Percentiles rank a stretch among this genome's conserved stretches.
Conservation (phyloP, 1,140 invertebrate genomes). For the Araneus ventricosus region DNA sequence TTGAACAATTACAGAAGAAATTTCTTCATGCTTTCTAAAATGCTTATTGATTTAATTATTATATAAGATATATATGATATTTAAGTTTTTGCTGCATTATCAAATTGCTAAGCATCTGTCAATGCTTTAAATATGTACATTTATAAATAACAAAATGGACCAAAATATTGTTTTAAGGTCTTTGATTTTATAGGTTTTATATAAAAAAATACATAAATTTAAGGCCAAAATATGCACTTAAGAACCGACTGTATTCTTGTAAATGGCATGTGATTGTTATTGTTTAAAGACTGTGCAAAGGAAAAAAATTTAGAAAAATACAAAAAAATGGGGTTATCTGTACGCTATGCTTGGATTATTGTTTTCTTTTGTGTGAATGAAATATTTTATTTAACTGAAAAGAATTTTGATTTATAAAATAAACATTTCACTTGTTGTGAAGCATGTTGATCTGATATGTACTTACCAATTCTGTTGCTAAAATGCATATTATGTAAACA, state of each 20-base stretch:
- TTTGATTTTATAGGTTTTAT: conserved; percentile 63
- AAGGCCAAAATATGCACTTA: conserved; percentile 16
- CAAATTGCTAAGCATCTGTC: neutral
- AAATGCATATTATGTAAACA: neutral
- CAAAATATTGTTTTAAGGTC: conserved; percentile 48
- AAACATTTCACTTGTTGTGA: neutral
- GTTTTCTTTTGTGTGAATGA: neutral
- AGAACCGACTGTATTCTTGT: conserved; percentile 20
- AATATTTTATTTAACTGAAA: neutral
- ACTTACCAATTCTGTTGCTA: neutral
- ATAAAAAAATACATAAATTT: neutral
- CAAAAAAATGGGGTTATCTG: neutral
- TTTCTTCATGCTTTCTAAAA: conserved; percentile 4
- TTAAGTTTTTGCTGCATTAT: neutral
- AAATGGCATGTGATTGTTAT: neutral
- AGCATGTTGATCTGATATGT: neutral
- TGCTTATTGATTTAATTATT: neutral
- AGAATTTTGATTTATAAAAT: neutral
- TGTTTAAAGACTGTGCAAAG: neutral
- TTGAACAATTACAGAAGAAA: neutral
- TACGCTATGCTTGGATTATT: neutral
- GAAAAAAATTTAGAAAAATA: neutral
- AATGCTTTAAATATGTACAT: conserved; percentile 53
- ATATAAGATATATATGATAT: neutral
- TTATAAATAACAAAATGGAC: conserved; percentile 66